Percentiles rank a stretch among this genome's conserved stretches.
Evolutionary conservation across 2,113 vertebrate species (phyloP).

Genomic region (Melospiza melodia): DNA sequence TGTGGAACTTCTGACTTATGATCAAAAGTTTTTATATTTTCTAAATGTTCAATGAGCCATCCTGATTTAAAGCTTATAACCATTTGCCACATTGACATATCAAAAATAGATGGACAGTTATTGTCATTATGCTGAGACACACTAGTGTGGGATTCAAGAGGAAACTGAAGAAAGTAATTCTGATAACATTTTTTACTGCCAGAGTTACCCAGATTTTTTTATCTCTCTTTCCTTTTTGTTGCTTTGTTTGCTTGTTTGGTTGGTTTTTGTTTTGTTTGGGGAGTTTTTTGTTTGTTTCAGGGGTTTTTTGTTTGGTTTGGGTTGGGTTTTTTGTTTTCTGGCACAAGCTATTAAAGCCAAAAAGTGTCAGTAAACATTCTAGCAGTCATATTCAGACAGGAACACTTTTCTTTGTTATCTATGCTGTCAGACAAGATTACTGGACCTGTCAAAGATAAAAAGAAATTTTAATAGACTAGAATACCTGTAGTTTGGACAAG

Average conservation of each 20-base stretch:
- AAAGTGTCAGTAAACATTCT: background rate
- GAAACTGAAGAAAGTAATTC: background rate
- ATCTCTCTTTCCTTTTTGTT: no score
- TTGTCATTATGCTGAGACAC: background rate
- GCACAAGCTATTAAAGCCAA: background rate
- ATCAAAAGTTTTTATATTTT: background rate
- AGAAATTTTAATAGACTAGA: background rate
- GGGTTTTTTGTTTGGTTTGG: background rate
- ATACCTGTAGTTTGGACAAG: background rate
- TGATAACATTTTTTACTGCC: background rate
- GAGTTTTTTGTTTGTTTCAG: background rate
- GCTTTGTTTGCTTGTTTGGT: background rate
- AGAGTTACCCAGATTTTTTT: background rate
- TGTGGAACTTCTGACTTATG: background rate
- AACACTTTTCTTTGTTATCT: background rate
- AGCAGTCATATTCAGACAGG: background rate
- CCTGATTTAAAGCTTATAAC: background rate
- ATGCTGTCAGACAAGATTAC: background rate
- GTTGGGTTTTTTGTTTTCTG: background rate
- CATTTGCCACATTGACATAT: background rate
- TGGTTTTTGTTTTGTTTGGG: background rate
- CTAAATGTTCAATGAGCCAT: background rate
- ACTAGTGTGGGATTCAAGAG: background rate
- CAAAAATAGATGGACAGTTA: background rate
- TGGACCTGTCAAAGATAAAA: background rate